phyloP scores from a whole-genome alignment of 1,140 invertebrate species.

The Thaumatotibia leucotreta region DNA sequence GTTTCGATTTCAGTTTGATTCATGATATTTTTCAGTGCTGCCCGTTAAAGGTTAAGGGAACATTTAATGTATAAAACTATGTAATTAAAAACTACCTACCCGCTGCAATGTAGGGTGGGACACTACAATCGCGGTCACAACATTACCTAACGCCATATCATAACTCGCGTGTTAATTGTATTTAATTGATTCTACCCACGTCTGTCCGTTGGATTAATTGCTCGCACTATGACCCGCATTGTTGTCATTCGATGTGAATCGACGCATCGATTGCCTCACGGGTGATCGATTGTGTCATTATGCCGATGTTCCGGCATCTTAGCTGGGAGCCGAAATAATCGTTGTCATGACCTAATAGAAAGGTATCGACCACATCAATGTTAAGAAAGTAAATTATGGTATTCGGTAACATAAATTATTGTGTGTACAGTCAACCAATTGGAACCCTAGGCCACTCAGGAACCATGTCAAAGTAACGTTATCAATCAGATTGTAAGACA shows the following conservation, averaged over 20 bases:
- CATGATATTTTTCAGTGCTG: too few species aligned
- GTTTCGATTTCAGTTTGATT: too few species aligned
- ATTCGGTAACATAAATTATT: too few species aligned
- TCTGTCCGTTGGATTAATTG: background rate
- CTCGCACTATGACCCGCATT: background rate
- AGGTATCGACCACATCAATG: background rate
- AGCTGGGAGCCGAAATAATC: background rate
- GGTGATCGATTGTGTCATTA: background rate
- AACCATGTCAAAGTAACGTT: too few species aligned
- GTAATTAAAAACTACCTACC: background rate
- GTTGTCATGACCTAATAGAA: background rate
- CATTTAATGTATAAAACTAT: too few species aligned
- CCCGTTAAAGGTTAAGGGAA: too few species aligned
- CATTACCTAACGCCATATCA: background rate
- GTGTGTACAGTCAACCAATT: too few species aligned
- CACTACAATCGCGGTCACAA: background rate
- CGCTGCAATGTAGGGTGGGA: background rate
- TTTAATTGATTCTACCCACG: conserved; percentile 9
- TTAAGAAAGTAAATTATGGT: background rate
- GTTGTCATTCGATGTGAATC: conserved; percentile 2
- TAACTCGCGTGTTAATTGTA: background rate
- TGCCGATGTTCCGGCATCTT: background rate
- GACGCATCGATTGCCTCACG: background rate
- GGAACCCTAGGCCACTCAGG: too few species aligned
- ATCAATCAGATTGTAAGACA: too few species aligned